A percentile compares a stretch with the other conserved stretches of the same genome.
Evolutionary conservation across 2,888 invertebrate species (phyloP).

Genomic region (Lathronympha strigana): DNA sequence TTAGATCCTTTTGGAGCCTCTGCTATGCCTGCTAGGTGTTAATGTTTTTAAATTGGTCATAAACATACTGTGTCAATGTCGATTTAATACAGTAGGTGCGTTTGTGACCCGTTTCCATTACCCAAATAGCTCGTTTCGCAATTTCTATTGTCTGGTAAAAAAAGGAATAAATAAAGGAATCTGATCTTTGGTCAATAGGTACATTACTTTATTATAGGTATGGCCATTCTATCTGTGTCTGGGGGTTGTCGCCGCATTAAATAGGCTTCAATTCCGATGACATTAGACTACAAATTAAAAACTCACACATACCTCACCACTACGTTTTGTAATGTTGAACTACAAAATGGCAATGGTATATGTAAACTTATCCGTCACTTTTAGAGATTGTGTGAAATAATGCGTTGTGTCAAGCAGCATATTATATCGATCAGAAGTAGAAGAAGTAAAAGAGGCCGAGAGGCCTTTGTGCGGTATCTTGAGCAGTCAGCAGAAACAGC

Average conservation of each 20-base stretch:
- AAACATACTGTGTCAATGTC: conserved; percentile 36
- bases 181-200: conserved; percentile 1
- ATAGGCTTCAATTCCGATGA: not conserved
- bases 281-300: not conserved
- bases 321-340: too few species aligned
- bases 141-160: not conserved
- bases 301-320: not conserved
- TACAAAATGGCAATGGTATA: too few species aligned
- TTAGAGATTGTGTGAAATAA: too few species aligned
- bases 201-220: not conserved
- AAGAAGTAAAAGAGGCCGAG: too few species aligned
- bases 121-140: conserved; percentile 20
- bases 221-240: not conserved
- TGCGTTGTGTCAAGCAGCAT: too few species aligned
- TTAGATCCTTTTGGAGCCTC: conserved; percentile 28
- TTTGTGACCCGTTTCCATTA: conserved; percentile 27
- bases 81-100: conserved; percentile 31
- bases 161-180: too few species aligned
- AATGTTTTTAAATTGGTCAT: conserved; percentile 30
- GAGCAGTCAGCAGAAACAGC: too few species aligned
- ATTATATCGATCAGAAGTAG: too few species aligned
- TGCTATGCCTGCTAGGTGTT: conserved; percentile 11
- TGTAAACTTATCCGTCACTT: too few species aligned
- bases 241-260: not conserved
- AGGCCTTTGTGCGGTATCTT: too few species aligned